Conservation (phyloP, 2,113 vertebrate species). For the Semnornis frantzii region DNA sequence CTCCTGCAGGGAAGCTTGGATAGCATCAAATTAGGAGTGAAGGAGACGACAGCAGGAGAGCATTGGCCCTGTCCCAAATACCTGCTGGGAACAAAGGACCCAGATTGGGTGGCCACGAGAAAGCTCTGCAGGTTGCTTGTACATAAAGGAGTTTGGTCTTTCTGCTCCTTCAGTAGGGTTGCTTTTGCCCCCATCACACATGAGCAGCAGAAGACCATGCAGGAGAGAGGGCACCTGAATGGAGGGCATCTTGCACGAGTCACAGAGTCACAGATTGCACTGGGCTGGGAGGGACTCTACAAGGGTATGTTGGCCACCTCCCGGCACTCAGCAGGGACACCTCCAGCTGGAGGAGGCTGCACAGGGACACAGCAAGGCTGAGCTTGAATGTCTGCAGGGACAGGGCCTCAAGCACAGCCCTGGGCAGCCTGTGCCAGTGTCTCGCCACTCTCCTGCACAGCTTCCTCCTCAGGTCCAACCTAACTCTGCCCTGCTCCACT, state of each 20-base stretch:
- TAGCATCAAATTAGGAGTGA: constrained; percentile 41
- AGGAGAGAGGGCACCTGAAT: neutral
- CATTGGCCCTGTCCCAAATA: neutral
- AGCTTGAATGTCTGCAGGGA: no score
- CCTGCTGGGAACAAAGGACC: neutral
- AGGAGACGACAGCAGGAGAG: neutral
- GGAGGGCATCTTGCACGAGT: neutral
- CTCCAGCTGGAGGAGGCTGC: no score
- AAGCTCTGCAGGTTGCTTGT: neutral
- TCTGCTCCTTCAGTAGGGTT: neutral
- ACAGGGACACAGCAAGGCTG: no score
- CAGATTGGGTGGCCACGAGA: neutral
- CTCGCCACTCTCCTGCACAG: no score
- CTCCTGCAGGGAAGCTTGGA: constrained; percentile 36
- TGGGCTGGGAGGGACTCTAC: no score
- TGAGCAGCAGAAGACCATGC: neutral
- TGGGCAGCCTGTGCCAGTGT: no score
- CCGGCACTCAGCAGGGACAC: no score
- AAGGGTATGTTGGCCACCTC: no score
- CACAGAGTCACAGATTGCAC: no score
- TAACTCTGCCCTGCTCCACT: no score
- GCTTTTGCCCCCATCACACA: neutral
- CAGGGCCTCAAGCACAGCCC: no score
- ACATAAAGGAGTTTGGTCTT: neutral
- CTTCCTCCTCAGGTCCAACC: no score